Percentiles rank a stretch among this genome's conserved stretches.
phyloP scores from a whole-genome alignment of 1,140 invertebrate genomes.

The Drepana arcuata region DNA sequence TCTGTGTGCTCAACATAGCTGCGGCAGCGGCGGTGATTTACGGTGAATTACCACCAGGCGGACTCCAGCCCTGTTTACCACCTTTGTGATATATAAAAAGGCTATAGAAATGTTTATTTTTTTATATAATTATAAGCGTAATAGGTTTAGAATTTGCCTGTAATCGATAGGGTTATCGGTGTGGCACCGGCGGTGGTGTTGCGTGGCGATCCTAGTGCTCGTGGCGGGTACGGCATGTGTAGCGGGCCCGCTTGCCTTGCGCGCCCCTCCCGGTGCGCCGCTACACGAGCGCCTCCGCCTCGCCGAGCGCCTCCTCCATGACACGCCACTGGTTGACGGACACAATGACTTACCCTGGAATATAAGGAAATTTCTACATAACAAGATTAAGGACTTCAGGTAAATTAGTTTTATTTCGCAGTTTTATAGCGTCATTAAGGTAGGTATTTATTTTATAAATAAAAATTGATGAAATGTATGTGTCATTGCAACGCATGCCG shows the following conservation, averaged over 20 bases:
- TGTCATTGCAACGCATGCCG: too few species aligned
- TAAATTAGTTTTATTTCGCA: conserved; percentile 40
- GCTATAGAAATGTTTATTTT: too few species aligned
- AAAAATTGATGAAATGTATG: too few species aligned
- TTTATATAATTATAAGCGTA: too few species aligned
- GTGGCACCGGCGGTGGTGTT: conserved; percentile 75
- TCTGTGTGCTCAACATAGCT: too few species aligned
- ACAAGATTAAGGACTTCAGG: conserved; percentile 87
- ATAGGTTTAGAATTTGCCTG: too few species aligned
- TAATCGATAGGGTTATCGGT: conserved; percentile 51
- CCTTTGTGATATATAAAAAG: too few species aligned
- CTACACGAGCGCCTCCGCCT: conserved; percentile 77
- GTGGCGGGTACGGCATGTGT: conserved; percentile 78
- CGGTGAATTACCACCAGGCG: too few species aligned
- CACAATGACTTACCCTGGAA: conserved; percentile 95
- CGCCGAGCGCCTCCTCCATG: conserved; percentile 74
- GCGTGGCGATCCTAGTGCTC: conserved; percentile 76
- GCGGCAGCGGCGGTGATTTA: too few species aligned
- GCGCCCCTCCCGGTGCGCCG: conserved; percentile 76
- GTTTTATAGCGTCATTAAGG: too few species aligned
- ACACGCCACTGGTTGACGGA: conserved; percentile 80
- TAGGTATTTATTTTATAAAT: too few species aligned
- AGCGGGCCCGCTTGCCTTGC: conserved; percentile 76
- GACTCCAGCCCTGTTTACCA: too few species aligned
- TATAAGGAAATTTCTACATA: conserved; percentile 89